These are phyloP conservation scores for Podiceps cristatus DNA, from an alignment of 2,113 vertebrate genomes.

Conservation along the genomic window DNA sequence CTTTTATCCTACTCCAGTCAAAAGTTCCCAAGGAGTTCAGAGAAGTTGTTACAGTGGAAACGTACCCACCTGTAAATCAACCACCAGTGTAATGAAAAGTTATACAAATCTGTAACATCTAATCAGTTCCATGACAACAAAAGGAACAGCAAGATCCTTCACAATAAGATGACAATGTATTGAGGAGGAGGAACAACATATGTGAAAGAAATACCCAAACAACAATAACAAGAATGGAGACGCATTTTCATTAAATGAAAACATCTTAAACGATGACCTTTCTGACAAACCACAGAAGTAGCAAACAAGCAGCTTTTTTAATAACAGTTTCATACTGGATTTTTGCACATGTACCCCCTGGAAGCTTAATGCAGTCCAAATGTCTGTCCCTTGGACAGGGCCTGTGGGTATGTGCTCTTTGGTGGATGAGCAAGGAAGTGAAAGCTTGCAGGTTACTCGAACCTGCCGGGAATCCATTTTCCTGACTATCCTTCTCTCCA, in stretches of 20 bases:
- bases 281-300: conserved; percentile 54
- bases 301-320: conserved; percentile 6
- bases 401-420: background rate
- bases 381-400: background rate
- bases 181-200: background rate
- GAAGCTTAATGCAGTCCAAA: conserved; percentile 41
- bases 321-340: background rate
- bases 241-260: conserved; percentile 39
- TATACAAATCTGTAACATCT: background rate
- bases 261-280: conserved; percentile 44
- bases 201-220: conserved; percentile 1
- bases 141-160: background rate
- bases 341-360: background rate
- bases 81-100: background rate
- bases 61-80: background rate
- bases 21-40: background rate
- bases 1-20: background rate
- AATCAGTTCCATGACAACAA: background rate
- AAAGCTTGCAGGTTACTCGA: background rate
- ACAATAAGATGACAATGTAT: background rate
- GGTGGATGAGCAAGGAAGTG: background rate
- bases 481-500: background rate
- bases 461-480: background rate
- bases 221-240: background rate
- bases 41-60: background rate